Percentiles rank a stretch among this genome's conserved stretches.
phyloP scores from a whole-genome alignment of 2,888 invertebrate genomes.

The Amphipyra tragopoginis region DNA sequence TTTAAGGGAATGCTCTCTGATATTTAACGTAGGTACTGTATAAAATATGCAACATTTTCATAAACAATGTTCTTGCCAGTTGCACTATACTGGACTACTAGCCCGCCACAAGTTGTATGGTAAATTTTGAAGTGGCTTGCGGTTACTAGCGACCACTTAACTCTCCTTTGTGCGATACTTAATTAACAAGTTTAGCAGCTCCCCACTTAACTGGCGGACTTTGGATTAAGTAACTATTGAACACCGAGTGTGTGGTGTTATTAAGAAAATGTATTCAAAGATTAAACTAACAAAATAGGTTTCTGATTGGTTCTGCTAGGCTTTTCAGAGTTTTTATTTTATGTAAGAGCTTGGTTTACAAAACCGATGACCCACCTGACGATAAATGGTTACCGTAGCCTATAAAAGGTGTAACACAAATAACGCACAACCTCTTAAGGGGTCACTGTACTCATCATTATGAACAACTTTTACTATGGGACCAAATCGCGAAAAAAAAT shows the following conservation, averaged over 20 bases:
- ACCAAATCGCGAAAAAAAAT: too few species aligned
- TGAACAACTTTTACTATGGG: too few species aligned
- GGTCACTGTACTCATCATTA: too few species aligned
- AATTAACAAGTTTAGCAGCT: slow-evolving; percentile 60
- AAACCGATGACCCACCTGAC: too few species aligned
- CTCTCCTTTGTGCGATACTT: slow-evolving; percentile 61
- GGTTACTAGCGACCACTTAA: slow-evolving; percentile 56
- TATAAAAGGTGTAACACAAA: too few species aligned
- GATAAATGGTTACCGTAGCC: too few species aligned
- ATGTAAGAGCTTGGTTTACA: too few species aligned
- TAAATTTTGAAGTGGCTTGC: slow-evolving; percentile 58
- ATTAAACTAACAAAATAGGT: background rate
- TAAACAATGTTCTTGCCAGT: slow-evolving; percentile 9
- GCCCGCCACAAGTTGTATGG: slow-evolving; percentile 35
- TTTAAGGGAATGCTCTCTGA: too few species aligned
- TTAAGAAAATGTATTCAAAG: slow-evolving; percentile 26
- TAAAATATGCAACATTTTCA: too few species aligned
- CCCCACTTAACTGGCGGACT: slow-evolving; percentile 46
- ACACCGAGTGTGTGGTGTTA: slow-evolving; percentile 23
- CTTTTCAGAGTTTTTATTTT: too few species aligned
- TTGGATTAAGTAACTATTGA: slow-evolving; percentile 52
- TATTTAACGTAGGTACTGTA: too few species aligned
- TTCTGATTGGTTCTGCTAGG: background rate
- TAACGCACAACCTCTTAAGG: too few species aligned
- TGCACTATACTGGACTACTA: slow-evolving; percentile 12